These are phyloP conservation scores for Ophioninae sp. DNA, from an alignment of 2,888 invertebrate genomes.

Conservation along the genomic window DNA sequence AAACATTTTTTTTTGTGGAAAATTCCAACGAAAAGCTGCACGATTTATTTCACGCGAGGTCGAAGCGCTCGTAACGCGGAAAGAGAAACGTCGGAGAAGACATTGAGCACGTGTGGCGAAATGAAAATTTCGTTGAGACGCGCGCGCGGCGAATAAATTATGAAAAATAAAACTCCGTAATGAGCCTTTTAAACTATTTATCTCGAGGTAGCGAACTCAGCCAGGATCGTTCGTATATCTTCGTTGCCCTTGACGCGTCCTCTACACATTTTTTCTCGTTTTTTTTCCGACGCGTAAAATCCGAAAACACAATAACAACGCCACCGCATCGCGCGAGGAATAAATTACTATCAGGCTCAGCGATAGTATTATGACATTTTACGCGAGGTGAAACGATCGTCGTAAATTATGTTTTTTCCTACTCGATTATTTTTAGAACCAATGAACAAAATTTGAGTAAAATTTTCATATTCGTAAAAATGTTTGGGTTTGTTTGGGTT, in stretches of 20 bases:
- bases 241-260: not conserved
- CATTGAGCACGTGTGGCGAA: not conserved
- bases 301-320: not conserved
- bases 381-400: too few relatives aligned
- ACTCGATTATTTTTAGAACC: too few relatives aligned
- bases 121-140: not conserved
- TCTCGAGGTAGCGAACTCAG: not conserved
- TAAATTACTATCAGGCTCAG: not conserved
- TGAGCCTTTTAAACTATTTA: not conserved
- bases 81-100: not conserved
- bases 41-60: not conserved
- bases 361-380: not conserved
- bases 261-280: not conserved
- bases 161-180: not conserved
- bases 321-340: not conserved
- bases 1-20: not conserved
- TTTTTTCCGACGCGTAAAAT: not conserved
- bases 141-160: not conserved
- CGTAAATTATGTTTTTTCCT: too few relatives aligned
- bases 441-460: too few relatives aligned
- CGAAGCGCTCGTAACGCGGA: not conserved
- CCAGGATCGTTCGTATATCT: constrained; percentile 8
- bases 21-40: not conserved
- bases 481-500: too few relatives aligned
- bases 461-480: too few relatives aligned